A percentile compares a stretch with the other conserved stretches of the same genome.
phyloP scores from a whole-genome alignment of 23 tunicate species.

The Trididemnum nubilum region DNA sequence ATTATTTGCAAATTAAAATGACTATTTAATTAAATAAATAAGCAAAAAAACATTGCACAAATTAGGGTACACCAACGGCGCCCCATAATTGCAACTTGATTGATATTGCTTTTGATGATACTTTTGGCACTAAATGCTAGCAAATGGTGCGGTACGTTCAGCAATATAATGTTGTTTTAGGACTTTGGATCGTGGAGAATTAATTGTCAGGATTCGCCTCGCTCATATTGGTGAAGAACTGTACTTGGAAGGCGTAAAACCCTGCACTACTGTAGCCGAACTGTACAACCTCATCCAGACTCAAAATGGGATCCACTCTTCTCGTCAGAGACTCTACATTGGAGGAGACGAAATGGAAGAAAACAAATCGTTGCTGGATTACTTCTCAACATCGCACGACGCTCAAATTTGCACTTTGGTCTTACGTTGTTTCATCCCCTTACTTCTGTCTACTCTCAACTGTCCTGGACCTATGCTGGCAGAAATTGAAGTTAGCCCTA shows the following conservation, averaged over 20 bases:
- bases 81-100: too few species aligned
- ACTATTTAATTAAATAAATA: too few species aligned
- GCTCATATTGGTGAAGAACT: constrained; percentile 27
- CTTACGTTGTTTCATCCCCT: constrained; percentile 43
- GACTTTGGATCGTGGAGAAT: constrained; percentile 31
- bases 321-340: constrained; percentile 53
- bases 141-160: too few species aligned
- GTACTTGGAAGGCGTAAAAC: constrained; percentile 34
- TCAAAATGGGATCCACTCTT: constrained; percentile 44
- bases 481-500: constrained; percentile 73
- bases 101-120: too few species aligned
- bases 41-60: too few species aligned
- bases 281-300: constrained; percentile 17
- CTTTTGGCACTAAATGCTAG: too few species aligned
- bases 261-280: constrained; percentile 5
- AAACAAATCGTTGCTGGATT: constrained; percentile 34
- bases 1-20: too few species aligned
- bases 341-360: constrained; percentile 57
- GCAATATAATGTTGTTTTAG: constrained; percentile 23
- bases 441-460: constrained; percentile 55
- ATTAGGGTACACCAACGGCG: too few species aligned
- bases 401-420: constrained; percentile 34
- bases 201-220: constrained; percentile 6
- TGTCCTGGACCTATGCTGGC: constrained; percentile 81
- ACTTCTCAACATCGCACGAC: constrained; percentile 33